phyloP scores from a whole-genome alignment of 2,113 vertebrate species.

The Chrysemys picta region DNA sequence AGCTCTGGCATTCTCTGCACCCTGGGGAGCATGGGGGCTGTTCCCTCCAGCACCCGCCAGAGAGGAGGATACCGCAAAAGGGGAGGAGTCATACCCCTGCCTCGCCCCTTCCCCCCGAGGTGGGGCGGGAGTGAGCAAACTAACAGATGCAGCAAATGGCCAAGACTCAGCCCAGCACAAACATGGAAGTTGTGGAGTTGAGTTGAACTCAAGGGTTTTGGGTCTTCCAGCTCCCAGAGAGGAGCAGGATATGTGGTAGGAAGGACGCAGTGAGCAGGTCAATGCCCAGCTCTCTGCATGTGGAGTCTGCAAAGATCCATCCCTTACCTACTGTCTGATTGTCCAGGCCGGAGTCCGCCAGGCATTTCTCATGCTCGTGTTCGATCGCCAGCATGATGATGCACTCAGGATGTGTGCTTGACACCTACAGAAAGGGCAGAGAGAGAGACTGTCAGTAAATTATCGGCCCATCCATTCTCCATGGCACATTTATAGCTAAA shows the following conservation, averaged over 20 bases:
- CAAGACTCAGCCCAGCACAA: background rate
- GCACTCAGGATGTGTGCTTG: constrained; percentile 25
- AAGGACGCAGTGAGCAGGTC: background rate
- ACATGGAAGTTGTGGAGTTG: background rate
- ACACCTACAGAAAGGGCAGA: constrained; percentile 46
- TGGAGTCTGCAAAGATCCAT: fast-evolving
- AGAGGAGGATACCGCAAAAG: background rate
- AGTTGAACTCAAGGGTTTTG: background rate
- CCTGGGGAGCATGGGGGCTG: background rate
- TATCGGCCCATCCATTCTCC: background rate
- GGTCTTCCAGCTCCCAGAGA: background rate
- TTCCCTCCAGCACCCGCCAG: background rate
- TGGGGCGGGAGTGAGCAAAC: fast-evolving
- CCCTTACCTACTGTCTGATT: constrained; percentile 70
- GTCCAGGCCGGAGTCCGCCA: background rate
- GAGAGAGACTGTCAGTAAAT: background rate
- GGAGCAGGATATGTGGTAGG: background rate
- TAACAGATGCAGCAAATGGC: fast-evolving
- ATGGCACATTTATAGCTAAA: fast-evolving
- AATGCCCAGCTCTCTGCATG: background rate
- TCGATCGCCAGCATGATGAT: constrained; percentile 64
- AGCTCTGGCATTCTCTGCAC: background rate
- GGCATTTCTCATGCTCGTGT: constrained; percentile 58
- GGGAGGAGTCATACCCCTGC: background rate
- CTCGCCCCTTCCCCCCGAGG: background rate